Percentiles rank a stretch among this genome's conserved stretches.
Conservation (phyloP, 1,140 invertebrate genomes). For the Drosophila kikkawai region DNA sequence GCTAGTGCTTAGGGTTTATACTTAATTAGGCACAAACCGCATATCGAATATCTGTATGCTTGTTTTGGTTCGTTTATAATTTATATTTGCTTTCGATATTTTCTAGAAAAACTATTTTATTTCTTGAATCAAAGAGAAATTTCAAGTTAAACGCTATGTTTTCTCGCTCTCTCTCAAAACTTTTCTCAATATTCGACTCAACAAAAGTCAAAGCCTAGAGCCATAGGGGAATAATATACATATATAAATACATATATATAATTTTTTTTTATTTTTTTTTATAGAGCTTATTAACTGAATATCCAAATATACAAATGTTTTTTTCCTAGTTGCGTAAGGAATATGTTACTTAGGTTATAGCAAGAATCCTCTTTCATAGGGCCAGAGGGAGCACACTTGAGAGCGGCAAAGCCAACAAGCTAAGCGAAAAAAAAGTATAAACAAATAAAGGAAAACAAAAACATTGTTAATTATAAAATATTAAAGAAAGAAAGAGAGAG, state of each 20-base stretch:
- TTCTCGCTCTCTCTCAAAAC: not conserved
- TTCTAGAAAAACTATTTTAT: not conserved
- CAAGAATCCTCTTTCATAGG: not conserved
- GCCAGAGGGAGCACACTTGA: slow-evolving; percentile 9
- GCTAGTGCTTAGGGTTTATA: slow-evolving; percentile 7
- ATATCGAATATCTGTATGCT: not conserved
- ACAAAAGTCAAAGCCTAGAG: slow-evolving; percentile 31
- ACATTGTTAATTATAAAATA: slow-evolving; percentile 16
- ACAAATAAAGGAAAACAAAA: not conserved
- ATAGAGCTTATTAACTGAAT: slow-evolving; percentile 33
- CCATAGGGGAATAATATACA: slow-evolving; percentile 40
- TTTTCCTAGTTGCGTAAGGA: slow-evolving; percentile 56
- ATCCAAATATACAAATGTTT: slow-evolving; percentile 66
- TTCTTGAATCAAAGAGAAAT: not conserved
- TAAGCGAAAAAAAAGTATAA: slow-evolving; percentile 16
- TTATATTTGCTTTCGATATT: not conserved
- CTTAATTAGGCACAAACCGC: slow-evolving; percentile 30
- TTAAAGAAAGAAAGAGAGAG: not conserved
- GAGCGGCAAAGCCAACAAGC: slow-evolving; percentile 64
- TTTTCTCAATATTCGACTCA: slow-evolving; percentile 6
- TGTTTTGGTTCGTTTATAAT: not conserved
- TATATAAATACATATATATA: not conserved
- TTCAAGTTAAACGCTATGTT: not conserved
- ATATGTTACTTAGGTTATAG: slow-evolving; percentile 45
- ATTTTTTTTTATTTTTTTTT: slow-evolving; percentile 26